These are phyloP conservation scores for Montipora foliosa DNA, from an alignment of 64 coral and sea anemone genomes.

Conservation along the genomic window DNA sequence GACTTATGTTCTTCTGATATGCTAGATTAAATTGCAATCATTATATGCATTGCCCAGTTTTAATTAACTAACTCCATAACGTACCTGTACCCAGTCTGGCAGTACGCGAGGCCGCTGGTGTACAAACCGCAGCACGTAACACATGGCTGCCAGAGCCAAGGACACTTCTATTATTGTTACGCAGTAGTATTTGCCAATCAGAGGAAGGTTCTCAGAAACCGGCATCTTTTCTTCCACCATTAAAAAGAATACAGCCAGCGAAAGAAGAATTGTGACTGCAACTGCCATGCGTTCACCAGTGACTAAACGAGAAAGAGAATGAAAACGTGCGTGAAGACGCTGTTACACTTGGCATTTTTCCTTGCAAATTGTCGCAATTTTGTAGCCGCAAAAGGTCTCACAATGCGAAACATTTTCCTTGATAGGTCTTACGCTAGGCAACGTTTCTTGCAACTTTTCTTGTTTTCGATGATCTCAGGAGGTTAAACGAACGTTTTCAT, in stretches of 20 bases:
- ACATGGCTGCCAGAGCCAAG: conserved; percentile 69
- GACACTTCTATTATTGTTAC: conserved; percentile 89
- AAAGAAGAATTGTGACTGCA: conserved; percentile 87
- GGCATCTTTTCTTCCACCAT: conserved; percentile 93
- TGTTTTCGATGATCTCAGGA: too few relatives aligned
- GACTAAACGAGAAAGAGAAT: conserved; percentile 32
- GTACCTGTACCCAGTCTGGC: conserved; percentile 81
- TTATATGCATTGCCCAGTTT: too few relatives aligned
- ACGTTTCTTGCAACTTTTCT: too few relatives aligned
- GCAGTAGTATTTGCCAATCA: conserved; percentile 98
- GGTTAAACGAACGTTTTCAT: too few relatives aligned
- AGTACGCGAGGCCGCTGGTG: conserved; percentile 69
- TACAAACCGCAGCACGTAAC: conserved; percentile 73
- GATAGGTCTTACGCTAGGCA: too few relatives aligned
- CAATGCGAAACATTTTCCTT: too few relatives aligned
- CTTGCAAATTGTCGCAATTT: too few relatives aligned
- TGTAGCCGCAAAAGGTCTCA: too few relatives aligned
- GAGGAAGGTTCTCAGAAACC: conserved; percentile 77
- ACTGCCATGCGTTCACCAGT: conserved; percentile 97
- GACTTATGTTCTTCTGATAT: too few relatives aligned
- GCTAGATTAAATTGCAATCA: too few relatives aligned
- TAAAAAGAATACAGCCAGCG: conserved; percentile 90
- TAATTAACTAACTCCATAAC: neutral
- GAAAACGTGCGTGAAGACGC: neutral
- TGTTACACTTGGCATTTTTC: neutral